These are phyloP conservation scores for Amblyjoppa proteus DNA, from an alignment of 2,888 invertebrate species.

Conservation along the genomic window DNA sequence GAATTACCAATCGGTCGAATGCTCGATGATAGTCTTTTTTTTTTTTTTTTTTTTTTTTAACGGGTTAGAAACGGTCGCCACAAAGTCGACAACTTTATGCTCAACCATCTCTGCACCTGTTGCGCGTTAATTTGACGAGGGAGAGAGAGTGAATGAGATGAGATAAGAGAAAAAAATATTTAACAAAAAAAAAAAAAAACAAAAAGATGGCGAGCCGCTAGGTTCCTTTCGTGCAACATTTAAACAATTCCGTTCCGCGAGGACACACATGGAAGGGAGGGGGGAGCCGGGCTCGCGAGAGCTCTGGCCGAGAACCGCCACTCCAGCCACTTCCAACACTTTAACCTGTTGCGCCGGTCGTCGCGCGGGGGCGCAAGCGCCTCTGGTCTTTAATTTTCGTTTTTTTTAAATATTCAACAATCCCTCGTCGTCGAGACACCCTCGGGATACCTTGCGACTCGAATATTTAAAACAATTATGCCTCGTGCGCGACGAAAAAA, in stretches of 20 bases:
- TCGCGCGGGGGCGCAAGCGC: conserved; percentile 53
- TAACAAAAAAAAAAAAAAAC: conserved; percentile 70
- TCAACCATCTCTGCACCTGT: conserved; percentile 75
- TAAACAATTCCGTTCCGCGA: conserved; percentile 78
- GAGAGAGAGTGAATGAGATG: conserved; percentile 65
- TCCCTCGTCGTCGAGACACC: conserved; percentile 20
- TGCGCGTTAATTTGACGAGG: conserved; percentile 81
- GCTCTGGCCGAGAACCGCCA: conserved; percentile 29
- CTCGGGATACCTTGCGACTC: conserved; percentile 3
- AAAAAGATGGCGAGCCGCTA: conserved; percentile 71
- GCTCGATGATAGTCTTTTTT: conserved; percentile 40
- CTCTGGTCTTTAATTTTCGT: conserved; percentile 53
- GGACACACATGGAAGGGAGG: conserved; percentile 62
- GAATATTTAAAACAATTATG: background rate
- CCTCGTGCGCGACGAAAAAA: background rate
- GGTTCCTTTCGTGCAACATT: conserved; percentile 78
- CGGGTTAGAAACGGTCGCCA: conserved; percentile 22
- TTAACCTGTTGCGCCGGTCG: conserved; percentile 67
- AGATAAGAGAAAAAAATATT: conserved; percentile 36
- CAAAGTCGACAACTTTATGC: conserved; percentile 61
- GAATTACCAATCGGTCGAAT: conserved; percentile 59
- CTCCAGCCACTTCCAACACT: conserved; percentile 53
- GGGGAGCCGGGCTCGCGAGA: background rate
- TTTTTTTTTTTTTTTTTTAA: conserved; percentile 21
- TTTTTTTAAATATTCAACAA: conserved; percentile 53